Conservation (phyloP, 2,888 invertebrate genomes). For the Anarsia innoxiella region DNA sequence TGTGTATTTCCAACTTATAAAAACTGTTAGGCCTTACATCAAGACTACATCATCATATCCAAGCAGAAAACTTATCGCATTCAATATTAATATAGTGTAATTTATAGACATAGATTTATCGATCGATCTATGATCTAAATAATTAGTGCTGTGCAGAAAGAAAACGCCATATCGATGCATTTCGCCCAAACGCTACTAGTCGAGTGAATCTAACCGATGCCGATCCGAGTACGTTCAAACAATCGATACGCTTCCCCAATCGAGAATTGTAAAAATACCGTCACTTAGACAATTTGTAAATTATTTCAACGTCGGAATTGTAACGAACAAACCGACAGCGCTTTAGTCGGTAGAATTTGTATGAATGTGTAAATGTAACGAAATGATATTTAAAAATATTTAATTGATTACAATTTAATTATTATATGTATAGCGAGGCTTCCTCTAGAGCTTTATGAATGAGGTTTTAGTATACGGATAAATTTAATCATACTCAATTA, state of each 20-base stretch:
- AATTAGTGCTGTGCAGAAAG: too few species aligned
- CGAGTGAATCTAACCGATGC: slow-evolving; percentile 69
- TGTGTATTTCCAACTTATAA: too few species aligned
- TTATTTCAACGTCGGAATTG: too few species aligned
- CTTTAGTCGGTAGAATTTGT: slow-evolving; percentile 60
- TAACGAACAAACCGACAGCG: slow-evolving; percentile 61
- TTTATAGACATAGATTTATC: too few species aligned
- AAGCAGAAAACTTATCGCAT: too few species aligned
- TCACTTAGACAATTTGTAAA: slow-evolving; percentile 31
- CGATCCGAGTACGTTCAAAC: slow-evolving; percentile 36
- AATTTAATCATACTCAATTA: slow-evolving; percentile 69
- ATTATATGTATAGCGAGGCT: slow-evolving; percentile 70
- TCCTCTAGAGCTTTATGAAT: slow-evolving; percentile 71
- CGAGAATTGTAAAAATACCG: slow-evolving; percentile 30
- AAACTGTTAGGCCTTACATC: too few species aligned
- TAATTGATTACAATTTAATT: slow-evolving; percentile 39
- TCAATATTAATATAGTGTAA: too few species aligned
- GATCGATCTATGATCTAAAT: too few species aligned
- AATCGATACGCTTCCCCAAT: slow-evolving; percentile 35
- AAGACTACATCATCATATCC: too few species aligned
- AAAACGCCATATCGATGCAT: slow-evolving; percentile 23
- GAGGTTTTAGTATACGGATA: slow-evolving; percentile 70
- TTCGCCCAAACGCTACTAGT: slow-evolving; percentile 50
- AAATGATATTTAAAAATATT: slow-evolving; percentile 60
- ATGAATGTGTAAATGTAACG: slow-evolving; percentile 67